These are phyloP conservation scores for Montipora cactus DNA, from an alignment of 64 coral and sea anemone species.

Conservation along the genomic window DNA sequence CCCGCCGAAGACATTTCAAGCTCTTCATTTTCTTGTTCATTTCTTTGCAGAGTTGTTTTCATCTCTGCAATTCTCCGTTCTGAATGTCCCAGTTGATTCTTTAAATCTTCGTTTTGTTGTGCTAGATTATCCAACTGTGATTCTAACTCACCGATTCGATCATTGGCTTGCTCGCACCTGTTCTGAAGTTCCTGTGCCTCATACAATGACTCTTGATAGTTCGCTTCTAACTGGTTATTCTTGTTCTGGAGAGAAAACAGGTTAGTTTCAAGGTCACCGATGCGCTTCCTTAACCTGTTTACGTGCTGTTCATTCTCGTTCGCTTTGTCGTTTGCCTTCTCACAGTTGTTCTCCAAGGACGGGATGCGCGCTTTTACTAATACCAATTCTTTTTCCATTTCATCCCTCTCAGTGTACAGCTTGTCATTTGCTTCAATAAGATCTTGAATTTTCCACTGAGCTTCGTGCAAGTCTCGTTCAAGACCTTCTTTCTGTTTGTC, in stretches of 20 bases:
- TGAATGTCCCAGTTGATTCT: constrained; percentile 71
- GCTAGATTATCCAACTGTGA: constrained; percentile 42
- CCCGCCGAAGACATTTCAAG: constrained; percentile 73
- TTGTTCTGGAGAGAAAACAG: constrained; percentile 81
- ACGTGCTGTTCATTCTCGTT: constrained; percentile 79
- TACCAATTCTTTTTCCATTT: constrained; percentile 79
- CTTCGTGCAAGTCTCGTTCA: constrained; percentile 68
- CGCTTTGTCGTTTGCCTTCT: constrained; percentile 78
- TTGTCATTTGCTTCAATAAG: constrained; percentile 78
- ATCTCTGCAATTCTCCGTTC: constrained; percentile 75
- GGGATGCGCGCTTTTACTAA: constrained; percentile 65
- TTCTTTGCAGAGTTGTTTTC: constrained; percentile 65
- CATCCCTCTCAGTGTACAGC: constrained; percentile 66
- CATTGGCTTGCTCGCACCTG: constrained; percentile 49
- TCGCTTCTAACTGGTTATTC: constrained; percentile 64
- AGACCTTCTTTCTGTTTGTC: constrained; percentile 74
- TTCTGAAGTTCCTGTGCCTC: constrained; percentile 61
- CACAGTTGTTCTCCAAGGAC: constrained; percentile 73
- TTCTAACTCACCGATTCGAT: constrained; percentile 53
- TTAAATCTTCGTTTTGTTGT: constrained; percentile 86
- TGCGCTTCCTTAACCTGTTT: constrained; percentile 48
- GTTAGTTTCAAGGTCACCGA: constrained; percentile 80
- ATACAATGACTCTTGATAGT: constrained; percentile 48
- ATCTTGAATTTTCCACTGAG: constrained; percentile 76
- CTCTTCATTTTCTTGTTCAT: constrained; percentile 86